These are phyloP conservation scores for Corynorhinus townsendii DNA, from an alignment of 2,113 vertebrate species.

Conservation along the genomic window DNA sequence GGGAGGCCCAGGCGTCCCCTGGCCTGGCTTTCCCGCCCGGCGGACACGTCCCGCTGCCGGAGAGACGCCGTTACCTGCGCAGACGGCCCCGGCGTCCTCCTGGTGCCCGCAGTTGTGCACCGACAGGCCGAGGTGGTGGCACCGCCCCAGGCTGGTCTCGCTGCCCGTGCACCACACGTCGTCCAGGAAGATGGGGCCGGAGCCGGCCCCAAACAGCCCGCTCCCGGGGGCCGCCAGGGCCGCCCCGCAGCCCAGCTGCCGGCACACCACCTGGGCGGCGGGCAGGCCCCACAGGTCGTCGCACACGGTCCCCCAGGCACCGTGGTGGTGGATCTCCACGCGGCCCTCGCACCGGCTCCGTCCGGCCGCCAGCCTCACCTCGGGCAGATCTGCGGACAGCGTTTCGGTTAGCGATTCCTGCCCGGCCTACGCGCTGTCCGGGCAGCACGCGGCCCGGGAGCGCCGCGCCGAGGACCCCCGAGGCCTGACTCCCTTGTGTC, in stretches of 20 bases:
- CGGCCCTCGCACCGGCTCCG: not conserved
- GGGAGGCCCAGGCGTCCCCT: too few relatives aligned
- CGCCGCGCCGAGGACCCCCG: too few relatives aligned
- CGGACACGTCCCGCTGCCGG: too few relatives aligned
- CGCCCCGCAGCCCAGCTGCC: conserved; percentile 22
- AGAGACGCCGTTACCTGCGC: not conserved
- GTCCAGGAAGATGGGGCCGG: conserved; percentile 35
- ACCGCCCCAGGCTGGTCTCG: not conserved
- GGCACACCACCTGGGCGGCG: not conserved
- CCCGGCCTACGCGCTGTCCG: too few relatives aligned
- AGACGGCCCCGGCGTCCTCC: conserved; percentile 2
- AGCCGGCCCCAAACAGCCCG: not conserved
- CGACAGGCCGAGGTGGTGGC: not conserved
- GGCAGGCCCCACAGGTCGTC: not conserved
- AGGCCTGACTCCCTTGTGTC: too few relatives aligned
- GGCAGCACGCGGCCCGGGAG: too few relatives aligned
- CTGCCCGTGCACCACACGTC: not conserved
- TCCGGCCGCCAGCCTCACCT: not conserved
- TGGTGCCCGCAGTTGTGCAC: conserved; percentile 38
- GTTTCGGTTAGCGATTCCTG: too few relatives aligned
- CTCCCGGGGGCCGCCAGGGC: not conserved
- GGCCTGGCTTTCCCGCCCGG: too few relatives aligned
- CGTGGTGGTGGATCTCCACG: not conserved
- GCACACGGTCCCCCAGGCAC: not conserved
- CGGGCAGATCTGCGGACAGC: not conserved